Percentiles rank a stretch among this genome's conserved stretches.
Evolutionary conservation across 2,888 invertebrate genomes (phyloP).

Genomic region (Cataglyphis rosenhaueri): DNA sequence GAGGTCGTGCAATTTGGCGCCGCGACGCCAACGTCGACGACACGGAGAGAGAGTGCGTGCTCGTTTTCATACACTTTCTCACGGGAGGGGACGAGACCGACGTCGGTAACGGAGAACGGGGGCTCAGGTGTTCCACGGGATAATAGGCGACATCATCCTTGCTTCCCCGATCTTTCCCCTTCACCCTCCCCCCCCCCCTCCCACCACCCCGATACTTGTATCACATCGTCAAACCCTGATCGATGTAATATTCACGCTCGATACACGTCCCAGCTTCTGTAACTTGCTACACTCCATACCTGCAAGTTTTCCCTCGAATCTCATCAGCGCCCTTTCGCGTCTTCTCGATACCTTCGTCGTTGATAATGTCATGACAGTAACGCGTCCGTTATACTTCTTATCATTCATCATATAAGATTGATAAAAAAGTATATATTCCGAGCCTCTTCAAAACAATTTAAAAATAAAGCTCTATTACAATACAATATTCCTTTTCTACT

Average conservation of each 20-base stretch:
- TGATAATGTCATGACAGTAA: conserved; percentile 48
- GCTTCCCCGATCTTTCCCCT: conserved; percentile 49
- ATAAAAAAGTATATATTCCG: neutral
- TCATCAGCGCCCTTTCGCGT: conserved; percentile 71
- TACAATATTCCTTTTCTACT: neutral
- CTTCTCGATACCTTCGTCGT: conserved; percentile 55
- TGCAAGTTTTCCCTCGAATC: conserved; percentile 67
- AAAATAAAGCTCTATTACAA: neutral
- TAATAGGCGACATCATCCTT: conserved; percentile 83
- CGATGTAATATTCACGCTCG: conserved; percentile 82
- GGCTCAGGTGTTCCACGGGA: conserved; percentile 83
- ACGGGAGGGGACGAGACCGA: conserved; percentile 53
- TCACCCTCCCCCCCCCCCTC: no score
- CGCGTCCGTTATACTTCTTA: conserved; percentile 39
- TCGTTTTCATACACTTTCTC: conserved; percentile 79
- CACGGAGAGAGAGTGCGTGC: conserved; percentile 76
- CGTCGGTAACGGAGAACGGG: conserved; percentile 59
- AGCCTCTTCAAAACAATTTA: neutral
- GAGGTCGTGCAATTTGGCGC: conserved; percentile 77
- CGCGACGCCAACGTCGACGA: conserved; percentile 68
- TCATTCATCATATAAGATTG: conserved; percentile 49
- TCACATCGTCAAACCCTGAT: conserved; percentile 82
- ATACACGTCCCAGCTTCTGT: conserved; percentile 73
- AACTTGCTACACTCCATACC: conserved; percentile 68
- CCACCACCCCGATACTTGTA: conserved; percentile 22